A percentile compares a stretch with the other conserved stretches of the same genome.
Conservation (phyloP, 2,888 invertebrate genomes). For the Cheilosia grossa region DNA sequence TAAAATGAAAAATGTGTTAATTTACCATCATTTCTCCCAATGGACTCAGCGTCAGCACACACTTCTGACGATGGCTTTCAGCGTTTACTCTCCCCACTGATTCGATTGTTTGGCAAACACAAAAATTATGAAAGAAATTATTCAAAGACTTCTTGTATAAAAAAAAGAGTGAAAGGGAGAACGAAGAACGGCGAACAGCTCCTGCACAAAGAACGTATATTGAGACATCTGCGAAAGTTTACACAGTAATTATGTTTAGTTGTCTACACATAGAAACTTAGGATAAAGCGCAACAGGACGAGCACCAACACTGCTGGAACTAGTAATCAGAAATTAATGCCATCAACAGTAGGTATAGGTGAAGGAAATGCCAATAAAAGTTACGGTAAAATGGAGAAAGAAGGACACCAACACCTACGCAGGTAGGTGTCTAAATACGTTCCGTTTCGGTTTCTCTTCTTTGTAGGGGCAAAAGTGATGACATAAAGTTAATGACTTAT, state of each 20-base stretch:
- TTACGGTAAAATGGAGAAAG: neutral
- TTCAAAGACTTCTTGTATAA: conserved; percentile 36
- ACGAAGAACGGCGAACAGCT: neutral
- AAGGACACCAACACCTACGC: conserved; percentile 18
- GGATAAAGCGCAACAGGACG: conserved; percentile 55
- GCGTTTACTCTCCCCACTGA: conserved; percentile 24
- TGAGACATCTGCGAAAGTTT: conserved; percentile 55
- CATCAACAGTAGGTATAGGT: neutral
- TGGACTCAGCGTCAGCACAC: conserved; percentile 25
- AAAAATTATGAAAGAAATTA: conserved; percentile 55
- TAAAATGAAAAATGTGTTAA: conserved; percentile 74
- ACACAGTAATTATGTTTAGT: conserved; percentile 30
- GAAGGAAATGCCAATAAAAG: conserved; percentile 2
- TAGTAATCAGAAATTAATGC: conserved; percentile 69
- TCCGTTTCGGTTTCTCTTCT: neutral
- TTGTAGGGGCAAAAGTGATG: conserved; percentile 46
- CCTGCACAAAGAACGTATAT: conserved; percentile 24
- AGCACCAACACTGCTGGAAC: conserved; percentile 48
- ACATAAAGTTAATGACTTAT: conserved; percentile 59
- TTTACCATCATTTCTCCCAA: conserved; percentile 71
- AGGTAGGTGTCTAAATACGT: conserved; percentile 7
- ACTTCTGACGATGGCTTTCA: conserved; percentile 18
- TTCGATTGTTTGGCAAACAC: conserved; percentile 51
- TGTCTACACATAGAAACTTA: conserved; percentile 11
- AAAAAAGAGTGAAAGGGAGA: neutral